Conservation (phyloP, 35 echinoderm and acorn worm genomes). For the Ophioderma brevispina region DNA sequence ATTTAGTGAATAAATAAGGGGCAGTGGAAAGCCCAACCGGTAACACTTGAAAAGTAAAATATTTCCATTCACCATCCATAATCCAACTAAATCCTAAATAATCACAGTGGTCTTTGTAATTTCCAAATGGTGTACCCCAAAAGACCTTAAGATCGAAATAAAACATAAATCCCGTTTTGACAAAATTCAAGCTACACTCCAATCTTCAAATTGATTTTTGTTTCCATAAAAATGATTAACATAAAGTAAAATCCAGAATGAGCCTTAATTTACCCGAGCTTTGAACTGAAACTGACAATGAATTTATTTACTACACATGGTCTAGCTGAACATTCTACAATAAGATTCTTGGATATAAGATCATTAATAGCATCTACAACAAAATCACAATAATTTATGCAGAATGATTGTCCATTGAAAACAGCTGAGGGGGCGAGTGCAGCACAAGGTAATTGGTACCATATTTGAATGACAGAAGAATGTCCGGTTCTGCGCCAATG, state of each 20-base stretch:
- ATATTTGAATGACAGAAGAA: too few species aligned
- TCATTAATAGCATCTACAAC: too few species aligned
- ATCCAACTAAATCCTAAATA: slow-evolving; percentile 39
- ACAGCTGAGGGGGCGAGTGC: too few species aligned
- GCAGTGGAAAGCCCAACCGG: slow-evolving; percentile 35
- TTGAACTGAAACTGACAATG: slow-evolving; percentile 6
- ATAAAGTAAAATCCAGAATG: slow-evolving; percentile 19
- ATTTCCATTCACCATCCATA: background rate
- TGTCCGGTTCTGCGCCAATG: too few species aligned
- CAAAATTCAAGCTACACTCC: background rate
- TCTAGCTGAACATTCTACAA: background rate
- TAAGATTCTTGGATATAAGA: too few species aligned
- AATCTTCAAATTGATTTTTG: slow-evolving; percentile 23
- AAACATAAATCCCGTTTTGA: slow-evolving; percentile 7
- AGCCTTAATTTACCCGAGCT: slow-evolving; percentile 24
- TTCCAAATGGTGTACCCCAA: slow-evolving; percentile 39
- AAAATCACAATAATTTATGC: too few species aligned
- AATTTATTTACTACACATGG: slow-evolving; percentile 20
- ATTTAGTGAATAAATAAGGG: slow-evolving; percentile 30
- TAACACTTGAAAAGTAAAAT: slow-evolving; percentile 24
- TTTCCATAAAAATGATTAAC: slow-evolving; percentile 39
- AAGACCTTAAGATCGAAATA: slow-evolving; percentile 55
- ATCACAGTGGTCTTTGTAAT: background rate
- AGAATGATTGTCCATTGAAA: too few species aligned
- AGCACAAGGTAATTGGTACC: too few species aligned